Evolutionary conservation across 2,113 vertebrate species (phyloP), one percentile per base, ranked within the genome.

Genomic region (Larimichthys crocea): DNA sequence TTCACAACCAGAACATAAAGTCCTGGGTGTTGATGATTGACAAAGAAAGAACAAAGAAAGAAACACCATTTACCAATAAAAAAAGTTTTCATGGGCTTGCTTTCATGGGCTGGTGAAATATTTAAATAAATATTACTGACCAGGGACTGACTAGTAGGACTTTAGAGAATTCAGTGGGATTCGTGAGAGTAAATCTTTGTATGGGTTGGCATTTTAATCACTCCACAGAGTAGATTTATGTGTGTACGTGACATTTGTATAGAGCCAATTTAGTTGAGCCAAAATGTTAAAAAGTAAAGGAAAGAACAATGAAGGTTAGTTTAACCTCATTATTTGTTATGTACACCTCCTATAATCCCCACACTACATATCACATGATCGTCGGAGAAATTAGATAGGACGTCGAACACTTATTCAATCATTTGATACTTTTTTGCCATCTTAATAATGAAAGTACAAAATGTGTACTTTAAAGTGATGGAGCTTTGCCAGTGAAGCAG

Each of bases 1-100:
- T 53, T 61, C 29, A 53, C 7, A 80, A 63, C n/a, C 17, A 48
- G 12, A 74, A 63, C 26, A 63, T 16, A 40, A 15, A 24, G n/a
- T 44, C 42, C 9, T 56, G 77, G 77, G 73, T 88, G 67, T 68
- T 65, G 59, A 26, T 76, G 60, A 66, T 35, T 0, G 40, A 64
- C 57, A 79, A 76, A 53, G 52, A 79, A 50, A 56, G 7, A 40
- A 42, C 12, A 22, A 3, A 42, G 26, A 35, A 61, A 61, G 6
- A 77, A 76, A 80, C 55, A 29, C 7, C 2, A 16, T 67, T 48
- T 56, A 63, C 14, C 4, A 75, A 24, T 62, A n/a, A 20, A 10
- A 20, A 2, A 14, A 62, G 74, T 60, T 71, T 74, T 78, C 4
- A 31, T 22, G 2, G 24, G 3, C 65, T 61, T 74, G 48, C 35